Evolutionary conservation across 2,113 vertebrate species (phyloP), one percentile per base, ranked within the genome.

Genomic region (Corythornis madagascariensis): DNA sequence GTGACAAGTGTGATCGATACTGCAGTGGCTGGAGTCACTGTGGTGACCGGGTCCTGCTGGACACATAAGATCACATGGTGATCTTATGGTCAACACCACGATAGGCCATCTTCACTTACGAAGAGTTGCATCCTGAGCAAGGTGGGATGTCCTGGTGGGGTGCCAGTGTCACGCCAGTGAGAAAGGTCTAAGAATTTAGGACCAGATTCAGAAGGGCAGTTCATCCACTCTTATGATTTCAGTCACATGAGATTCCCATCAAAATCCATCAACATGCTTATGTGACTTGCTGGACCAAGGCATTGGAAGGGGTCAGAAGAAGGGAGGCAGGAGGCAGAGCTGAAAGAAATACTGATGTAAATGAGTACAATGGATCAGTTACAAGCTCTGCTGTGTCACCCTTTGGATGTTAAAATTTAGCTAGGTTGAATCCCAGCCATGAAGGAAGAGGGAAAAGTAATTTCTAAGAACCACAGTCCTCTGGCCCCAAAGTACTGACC

Each of bases 1-100:
- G 10, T 28, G 74, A 73, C 55, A 47, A n/a, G 53, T 29, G 64
- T 1, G 5, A 31, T 61, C 3, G 3, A 38, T 0, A 0, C 0
- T 0, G 63, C 1, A 0, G 43, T 53, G 74, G 24, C 70, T 1
- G 0, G 19, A 70, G 56, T 29, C 2, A 1, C 50, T 0, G 2
- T 1, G 1, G 16, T 83, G 43, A 60, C 80, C 16, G 0, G 24
- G 22, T 38, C 1, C 0, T 43, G 45, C 33, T 31, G 66, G 45
- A 55, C 38, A 38, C 38, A 38, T 38, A 38, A 38, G 38, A 38
- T 38, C 38, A 38, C 38, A 1, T 12, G n/a, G 40, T 24, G 28
- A 12, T 29, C 38, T 29, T 33, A 35, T 65, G 45, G 15, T 55
- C 71, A 73, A 67, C 84, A 56, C 40, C 2, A 1, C 4, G 2